A percentile compares a stretch with the other conserved stretches of the same genome.
phyloP scores from a whole-genome alignment of 2,888 invertebrate species.

The Athetis lepigone region DNA sequence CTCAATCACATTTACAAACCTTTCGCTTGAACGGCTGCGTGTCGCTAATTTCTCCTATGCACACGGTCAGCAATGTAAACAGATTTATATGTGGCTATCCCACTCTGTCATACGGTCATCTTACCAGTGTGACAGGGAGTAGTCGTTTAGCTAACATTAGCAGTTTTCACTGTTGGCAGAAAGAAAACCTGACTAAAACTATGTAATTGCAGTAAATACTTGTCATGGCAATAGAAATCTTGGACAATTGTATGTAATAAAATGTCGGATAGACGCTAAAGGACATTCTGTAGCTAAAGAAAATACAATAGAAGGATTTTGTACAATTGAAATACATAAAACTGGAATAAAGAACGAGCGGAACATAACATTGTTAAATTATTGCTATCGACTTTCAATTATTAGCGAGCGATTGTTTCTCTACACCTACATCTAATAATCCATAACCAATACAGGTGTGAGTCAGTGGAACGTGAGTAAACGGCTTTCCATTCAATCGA shows the following conservation, averaged over 20 bases:
- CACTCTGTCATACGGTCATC: slow-evolving; percentile 49
- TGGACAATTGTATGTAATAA: slow-evolving; percentile 25
- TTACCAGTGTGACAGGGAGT: slow-evolving; percentile 37
- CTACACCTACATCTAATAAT: slow-evolving; percentile 55
- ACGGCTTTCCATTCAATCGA: slow-evolving; percentile 54
- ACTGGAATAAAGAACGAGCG: slow-evolving; percentile 25
- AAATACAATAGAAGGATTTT: slow-evolving; percentile 10
- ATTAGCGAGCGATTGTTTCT: slow-evolving; percentile 39
- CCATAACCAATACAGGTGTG: slow-evolving; percentile 46
- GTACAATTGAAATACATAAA: slow-evolving; percentile 26
- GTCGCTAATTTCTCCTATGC: slow-evolving; percentile 65
- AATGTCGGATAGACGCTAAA: slow-evolving; percentile 15
- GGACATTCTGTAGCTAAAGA: neutral
- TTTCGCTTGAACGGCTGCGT: slow-evolving; percentile 65
- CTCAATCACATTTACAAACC: slow-evolving; percentile 60
- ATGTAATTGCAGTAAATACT: slow-evolving; percentile 59
- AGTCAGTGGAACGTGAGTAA: slow-evolving; percentile 63
- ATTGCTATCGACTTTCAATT: slow-evolving; percentile 44
- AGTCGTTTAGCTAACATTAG: slow-evolving; percentile 46
- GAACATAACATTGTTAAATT: slow-evolving; percentile 30
- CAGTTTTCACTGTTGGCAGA: slow-evolving; percentile 54
- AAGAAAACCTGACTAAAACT: slow-evolving; percentile 58
- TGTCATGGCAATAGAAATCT: slow-evolving; percentile 56
- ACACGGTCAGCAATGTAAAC: slow-evolving; percentile 61
- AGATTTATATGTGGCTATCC: slow-evolving; percentile 53